phyloP scores from a whole-genome alignment of 2,888 invertebrate genomes.

The Nezara viridula region DNA sequence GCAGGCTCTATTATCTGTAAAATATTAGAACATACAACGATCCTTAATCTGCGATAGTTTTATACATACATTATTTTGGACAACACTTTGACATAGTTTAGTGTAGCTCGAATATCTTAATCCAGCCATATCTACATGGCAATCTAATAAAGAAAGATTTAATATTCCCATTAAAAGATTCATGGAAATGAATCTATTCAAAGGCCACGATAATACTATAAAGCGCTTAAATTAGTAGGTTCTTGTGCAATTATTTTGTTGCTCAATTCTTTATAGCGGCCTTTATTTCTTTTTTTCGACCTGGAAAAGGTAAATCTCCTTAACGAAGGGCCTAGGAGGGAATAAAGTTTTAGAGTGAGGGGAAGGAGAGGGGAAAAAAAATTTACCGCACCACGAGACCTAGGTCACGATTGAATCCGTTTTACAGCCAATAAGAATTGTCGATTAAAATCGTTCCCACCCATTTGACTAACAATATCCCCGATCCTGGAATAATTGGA shows the following conservation, averaged over 20 bases:
- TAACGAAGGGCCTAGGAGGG: slow-evolving; percentile 41
- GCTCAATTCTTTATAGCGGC: slow-evolving; percentile 22
- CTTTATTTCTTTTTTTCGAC: background rate
- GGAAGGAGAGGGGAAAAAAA: background rate
- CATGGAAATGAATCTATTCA: background rate
- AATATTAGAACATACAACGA: no score
- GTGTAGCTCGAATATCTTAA: no score
- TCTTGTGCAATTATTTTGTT: slow-evolving; percentile 39
- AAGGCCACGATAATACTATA: background rate
- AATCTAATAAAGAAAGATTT: background rate
- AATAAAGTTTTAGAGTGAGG: slow-evolving; percentile 9
- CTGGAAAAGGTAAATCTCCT: slow-evolving; percentile 45
- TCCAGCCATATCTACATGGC: no score
- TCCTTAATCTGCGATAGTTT: no score
- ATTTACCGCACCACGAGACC: slow-evolving; percentile 4
- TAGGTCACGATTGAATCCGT: slow-evolving; percentile 38
- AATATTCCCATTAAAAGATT: background rate
- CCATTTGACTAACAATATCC: slow-evolving; percentile 48
- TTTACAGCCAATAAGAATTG: slow-evolving; percentile 46
- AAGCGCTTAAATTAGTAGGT: background rate
- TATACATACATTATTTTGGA: no score
- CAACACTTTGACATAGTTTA: no score
- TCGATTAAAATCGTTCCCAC: slow-evolving; percentile 49
- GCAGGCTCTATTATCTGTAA: no score
- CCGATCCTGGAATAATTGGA: slow-evolving; percentile 1